A percentile compares a stretch with the other conserved stretches of the same genome.
Conservation (phyloP, 2,888 invertebrate genomes). For the Carcina quercana region DNA sequence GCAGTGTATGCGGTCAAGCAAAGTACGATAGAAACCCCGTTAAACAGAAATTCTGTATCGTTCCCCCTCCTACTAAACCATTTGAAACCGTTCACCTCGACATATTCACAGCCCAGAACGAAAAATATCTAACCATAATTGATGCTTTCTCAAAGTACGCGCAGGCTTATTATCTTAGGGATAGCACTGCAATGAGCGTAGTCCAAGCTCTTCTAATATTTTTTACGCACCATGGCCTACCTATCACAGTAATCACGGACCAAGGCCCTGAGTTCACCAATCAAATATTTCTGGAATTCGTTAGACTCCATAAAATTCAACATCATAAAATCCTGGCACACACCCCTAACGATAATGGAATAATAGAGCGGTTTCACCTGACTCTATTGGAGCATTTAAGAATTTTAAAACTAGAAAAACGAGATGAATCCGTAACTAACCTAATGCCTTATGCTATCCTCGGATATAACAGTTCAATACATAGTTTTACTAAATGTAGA, state of each 20-base stretch:
- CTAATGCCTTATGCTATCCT: constrained; percentile 7
- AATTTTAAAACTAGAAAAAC: constrained; percentile 12
- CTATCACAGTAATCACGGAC: constrained; percentile 17
- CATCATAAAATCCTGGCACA: constrained; percentile 13
- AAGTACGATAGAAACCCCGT: constrained; percentile 16
- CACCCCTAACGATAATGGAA: constrained; percentile 19
- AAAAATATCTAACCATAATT: constrained; percentile 9
- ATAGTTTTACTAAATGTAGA: constrained; percentile 14
- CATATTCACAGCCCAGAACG: constrained; percentile 5
- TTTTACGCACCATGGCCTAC: constrained; percentile 18
- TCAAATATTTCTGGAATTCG: constrained; percentile 13
- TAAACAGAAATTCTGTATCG: constrained; percentile 12
- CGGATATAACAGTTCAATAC: constrained; percentile 10
- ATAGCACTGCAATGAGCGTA: constrained; percentile 1
- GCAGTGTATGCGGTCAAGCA: constrained; percentile 11
- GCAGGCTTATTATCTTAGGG: not conserved
- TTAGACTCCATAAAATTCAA: constrained; percentile 5
- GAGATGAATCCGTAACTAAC: constrained; percentile 11
- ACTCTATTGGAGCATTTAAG: constrained; percentile 19
- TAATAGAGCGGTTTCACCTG: constrained; percentile 15
- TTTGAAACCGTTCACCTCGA: constrained; percentile 18
- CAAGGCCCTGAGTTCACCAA: constrained; percentile 21
- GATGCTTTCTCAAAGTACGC: constrained; percentile 7
- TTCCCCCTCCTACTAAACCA: constrained; percentile 14
- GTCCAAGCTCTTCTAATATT: constrained; percentile 12